Evolutionary conservation across 2,888 invertebrate genomes (phyloP).

Genomic region (Volucella inanis): DNA sequence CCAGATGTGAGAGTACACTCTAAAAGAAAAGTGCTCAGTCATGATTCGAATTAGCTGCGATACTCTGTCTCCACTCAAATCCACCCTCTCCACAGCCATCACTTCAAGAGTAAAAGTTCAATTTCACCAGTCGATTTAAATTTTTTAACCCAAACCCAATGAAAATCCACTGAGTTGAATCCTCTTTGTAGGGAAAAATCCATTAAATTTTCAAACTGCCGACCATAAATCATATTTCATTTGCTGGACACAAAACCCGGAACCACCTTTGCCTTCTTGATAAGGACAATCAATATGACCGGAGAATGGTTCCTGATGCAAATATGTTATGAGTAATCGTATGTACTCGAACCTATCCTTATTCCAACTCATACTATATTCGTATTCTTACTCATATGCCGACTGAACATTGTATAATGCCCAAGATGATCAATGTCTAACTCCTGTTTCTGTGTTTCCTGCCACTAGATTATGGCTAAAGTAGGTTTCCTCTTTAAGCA

Average conservation of each 20-base stretch:
- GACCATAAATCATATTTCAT: conserved; percentile 50
- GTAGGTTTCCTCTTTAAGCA: conserved; percentile 7
- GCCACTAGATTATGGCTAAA: conserved; percentile 4
- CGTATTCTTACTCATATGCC: neutral
- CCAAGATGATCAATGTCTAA: conserved; percentile 23
- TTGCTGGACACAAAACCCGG: neutral
- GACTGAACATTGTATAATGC: conserved; percentile 18
- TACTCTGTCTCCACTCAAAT: too few species aligned
- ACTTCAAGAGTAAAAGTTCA: conserved; percentile 23
- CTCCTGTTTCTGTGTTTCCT: conserved; percentile 3
- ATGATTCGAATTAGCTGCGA: too few species aligned
- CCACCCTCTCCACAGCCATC: neutral
- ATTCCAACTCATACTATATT: too few species aligned
- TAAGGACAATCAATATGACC: conserved; percentile 15
- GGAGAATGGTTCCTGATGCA: conserved; percentile 25
- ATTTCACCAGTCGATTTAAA: conserved; percentile 34
- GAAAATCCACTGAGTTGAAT: neutral
- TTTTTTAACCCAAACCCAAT: conserved; percentile 13
- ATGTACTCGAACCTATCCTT: neutral
- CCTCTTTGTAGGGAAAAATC: conserved; percentile 9
- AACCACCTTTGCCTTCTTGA: neutral
- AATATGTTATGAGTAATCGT: conserved; percentile 11
- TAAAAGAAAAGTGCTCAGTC: too few species aligned
- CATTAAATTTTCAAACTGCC: conserved; percentile 30
- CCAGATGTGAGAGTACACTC: too few species aligned